Conservation (phyloP, 1,140 invertebrate genomes). For the Sycophila sp. region DNA sequence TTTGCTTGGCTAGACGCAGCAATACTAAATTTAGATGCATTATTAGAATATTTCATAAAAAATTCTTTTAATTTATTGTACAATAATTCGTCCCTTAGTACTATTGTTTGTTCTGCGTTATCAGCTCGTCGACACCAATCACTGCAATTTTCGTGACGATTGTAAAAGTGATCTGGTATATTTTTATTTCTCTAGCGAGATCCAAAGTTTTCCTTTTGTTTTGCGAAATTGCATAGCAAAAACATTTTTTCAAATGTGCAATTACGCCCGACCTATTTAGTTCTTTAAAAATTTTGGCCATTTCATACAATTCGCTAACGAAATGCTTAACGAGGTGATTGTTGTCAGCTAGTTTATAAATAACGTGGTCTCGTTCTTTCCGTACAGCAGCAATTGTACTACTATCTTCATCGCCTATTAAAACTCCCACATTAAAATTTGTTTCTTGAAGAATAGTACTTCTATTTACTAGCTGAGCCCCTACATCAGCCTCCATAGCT, state of each 20-base stretch:
- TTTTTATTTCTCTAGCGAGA: neutral
- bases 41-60: too few species aligned
- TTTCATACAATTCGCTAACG: neutral
- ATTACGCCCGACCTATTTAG: conserved; percentile 7
- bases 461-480: neutral
- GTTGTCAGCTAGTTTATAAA: conserved; percentile 7
- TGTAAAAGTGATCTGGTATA: conserved; percentile 37
- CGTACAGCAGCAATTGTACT: neutral
- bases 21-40: conserved; percentile 40
- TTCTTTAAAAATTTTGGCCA: too few species aligned
- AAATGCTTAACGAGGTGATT: neutral
- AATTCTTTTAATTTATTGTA: too few species aligned
- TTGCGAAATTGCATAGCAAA: too few species aligned
- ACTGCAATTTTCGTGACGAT: conserved; percentile 36
- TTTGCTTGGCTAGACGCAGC: conserved; percentile 40
- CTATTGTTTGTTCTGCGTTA: neutral
- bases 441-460: neutral
- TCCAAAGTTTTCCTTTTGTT: conserved; percentile 1
- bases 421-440: neutral
- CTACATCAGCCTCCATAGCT: conserved; percentile 2
- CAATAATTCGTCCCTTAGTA: conserved; percentile 15
- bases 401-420: conserved; percentile 12
- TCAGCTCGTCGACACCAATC: conserved; percentile 28
- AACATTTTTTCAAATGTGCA: conserved; percentile 29
- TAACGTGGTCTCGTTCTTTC: neutral